Percentiles rank a stretch among this genome's conserved stretches.
Conservation (phyloP, 2,113 vertebrate genomes). For the Nettapus auritus region DNA sequence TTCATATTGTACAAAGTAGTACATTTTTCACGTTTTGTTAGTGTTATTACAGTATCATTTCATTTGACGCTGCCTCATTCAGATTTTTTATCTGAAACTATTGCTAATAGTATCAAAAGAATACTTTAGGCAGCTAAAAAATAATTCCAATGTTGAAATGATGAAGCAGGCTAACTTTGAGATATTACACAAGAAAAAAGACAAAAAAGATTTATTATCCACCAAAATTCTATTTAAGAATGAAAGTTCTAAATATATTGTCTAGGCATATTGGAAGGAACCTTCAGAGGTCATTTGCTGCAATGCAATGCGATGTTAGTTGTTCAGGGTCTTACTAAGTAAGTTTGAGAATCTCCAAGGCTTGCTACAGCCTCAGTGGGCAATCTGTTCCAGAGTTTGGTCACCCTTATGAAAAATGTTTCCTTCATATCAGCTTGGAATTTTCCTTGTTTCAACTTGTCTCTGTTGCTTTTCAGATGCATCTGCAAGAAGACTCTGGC, state of each 20-base stretch:
- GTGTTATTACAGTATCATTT: neutral
- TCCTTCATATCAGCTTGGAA: neutral
- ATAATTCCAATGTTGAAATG: constrained; percentile 53
- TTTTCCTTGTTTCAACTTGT: neutral
- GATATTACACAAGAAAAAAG: constrained; percentile 19
- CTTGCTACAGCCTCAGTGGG: neutral
- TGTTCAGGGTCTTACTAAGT: neutral
- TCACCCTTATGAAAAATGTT: neutral
- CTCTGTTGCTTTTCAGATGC: neutral
- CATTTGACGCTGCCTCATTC: neutral
- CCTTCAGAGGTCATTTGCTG: neutral
- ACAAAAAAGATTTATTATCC: constrained; percentile 13
- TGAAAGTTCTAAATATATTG: constrained; percentile 37
- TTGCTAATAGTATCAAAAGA: constrained; percentile 40
- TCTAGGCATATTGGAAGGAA: neutral
- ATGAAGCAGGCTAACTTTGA: constrained; percentile 25
- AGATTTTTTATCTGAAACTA: constrained; percentile 5
- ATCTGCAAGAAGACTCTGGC: neutral
- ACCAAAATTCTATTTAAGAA: constrained; percentile 61
- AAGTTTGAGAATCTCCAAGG: neutral
- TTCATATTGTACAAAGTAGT: neutral
- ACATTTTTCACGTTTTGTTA: neutral
- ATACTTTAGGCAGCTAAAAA: constrained; percentile 26
- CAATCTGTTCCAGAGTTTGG: neutral
- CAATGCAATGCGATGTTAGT: neutral